Evolutionary conservation across 2,113 vertebrate genomes (phyloP).

Genomic region (Galemys pyrenaicus): DNA sequence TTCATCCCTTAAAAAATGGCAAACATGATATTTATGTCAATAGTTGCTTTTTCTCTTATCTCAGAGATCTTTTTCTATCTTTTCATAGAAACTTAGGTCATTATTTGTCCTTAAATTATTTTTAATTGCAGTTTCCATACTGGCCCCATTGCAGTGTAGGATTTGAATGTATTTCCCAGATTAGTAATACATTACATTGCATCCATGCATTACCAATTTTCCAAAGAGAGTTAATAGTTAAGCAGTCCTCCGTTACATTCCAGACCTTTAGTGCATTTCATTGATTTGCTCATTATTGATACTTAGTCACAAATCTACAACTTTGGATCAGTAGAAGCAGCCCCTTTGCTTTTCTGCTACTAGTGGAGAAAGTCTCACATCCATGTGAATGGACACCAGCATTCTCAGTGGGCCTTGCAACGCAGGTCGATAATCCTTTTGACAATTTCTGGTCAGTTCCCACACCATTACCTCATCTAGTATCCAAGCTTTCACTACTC

Average conservation of each 20-base stretch:
- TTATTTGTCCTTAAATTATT: neutral
- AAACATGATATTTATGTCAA: neutral
- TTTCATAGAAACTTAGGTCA: neutral
- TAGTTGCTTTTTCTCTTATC: neutral
- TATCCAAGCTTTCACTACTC: neutral
- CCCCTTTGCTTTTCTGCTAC: neutral
- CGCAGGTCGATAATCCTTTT: neutral
- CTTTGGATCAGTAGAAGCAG: neutral
- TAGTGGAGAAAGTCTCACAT: neutral
- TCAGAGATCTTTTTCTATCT: slow-evolving; percentile 14
- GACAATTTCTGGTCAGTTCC: neutral
- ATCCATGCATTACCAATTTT: neutral
- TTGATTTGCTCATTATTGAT: slow-evolving; percentile 7
- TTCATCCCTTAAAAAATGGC: neutral
- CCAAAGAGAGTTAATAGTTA: slow-evolving; percentile 10
- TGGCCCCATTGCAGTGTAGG: neutral
- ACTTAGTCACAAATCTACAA: neutral
- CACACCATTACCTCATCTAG: neutral
- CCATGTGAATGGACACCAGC: neutral
- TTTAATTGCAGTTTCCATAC: neutral
- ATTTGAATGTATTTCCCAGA: neutral
- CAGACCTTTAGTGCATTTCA: neutral
- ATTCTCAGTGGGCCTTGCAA: neutral
- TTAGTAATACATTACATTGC: neutral
- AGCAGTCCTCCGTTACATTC: neutral